phyloP scores from a whole-genome alignment of 2,113 vertebrate species.

The Amblyornis subalaris region DNA sequence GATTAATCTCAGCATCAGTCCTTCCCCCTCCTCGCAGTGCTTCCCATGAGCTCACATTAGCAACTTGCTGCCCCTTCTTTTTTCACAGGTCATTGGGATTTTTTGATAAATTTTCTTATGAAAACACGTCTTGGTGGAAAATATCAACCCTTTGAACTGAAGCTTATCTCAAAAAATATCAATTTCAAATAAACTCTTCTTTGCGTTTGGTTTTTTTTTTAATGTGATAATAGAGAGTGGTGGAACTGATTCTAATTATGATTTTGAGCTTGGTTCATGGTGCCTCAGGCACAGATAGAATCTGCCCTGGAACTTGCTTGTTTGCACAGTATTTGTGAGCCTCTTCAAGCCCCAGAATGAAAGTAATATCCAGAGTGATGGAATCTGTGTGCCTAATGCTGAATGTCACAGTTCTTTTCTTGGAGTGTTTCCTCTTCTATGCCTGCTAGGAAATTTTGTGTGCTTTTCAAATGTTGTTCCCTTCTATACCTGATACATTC shows the following conservation, averaged over 20 bases:
- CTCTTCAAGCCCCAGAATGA: not conserved
- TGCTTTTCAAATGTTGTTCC: not conserved
- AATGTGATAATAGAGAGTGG: not conserved
- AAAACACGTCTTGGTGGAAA: not conserved
- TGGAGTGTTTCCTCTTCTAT: not conserved
- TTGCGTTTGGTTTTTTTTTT: not conserved
- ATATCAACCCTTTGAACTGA: not conserved
- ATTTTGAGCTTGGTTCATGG: not conserved
- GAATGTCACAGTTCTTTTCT: not conserved
- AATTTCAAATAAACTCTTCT: not conserved
- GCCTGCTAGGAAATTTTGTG: not conserved
- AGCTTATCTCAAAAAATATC: not conserved
- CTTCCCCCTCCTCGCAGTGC: not conserved
- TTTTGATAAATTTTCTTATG: not conserved
- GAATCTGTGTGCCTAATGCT: not conserved
- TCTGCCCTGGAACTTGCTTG: not conserved
- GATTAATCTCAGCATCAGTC: not conserved
- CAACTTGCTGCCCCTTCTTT: not conserved
- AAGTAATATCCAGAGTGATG: not conserved
- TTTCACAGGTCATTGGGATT: not conserved
- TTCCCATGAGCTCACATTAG: not conserved
- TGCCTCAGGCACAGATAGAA: not conserved
- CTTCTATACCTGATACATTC: not conserved
- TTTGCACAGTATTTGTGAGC: not conserved
- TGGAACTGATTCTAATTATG: constrained; percentile 21